These are phyloP conservation scores for Hirtodrosophila alboralis DNA, from an alignment of 2,888 invertebrate genomes.

Conservation along the genomic window DNA sequence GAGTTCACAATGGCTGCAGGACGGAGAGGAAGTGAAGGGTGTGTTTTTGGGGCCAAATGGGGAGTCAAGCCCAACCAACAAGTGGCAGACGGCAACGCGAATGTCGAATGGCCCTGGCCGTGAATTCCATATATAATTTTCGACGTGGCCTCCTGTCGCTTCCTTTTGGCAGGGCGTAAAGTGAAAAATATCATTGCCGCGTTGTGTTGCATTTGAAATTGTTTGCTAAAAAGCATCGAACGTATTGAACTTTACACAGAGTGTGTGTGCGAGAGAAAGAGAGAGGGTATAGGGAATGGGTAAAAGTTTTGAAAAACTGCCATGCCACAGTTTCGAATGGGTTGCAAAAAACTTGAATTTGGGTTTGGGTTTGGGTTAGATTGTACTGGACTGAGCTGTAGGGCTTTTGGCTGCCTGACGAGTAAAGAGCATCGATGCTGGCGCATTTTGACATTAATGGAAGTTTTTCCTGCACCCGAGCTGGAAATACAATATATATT, in stretches of 20 bases:
- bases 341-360: slow-evolving; percentile 6
- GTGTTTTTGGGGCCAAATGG: slow-evolving; percentile 4
- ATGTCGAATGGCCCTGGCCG: slow-evolving; percentile 65
- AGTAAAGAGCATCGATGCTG: slow-evolving; percentile 18
- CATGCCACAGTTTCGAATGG: slow-evolving; percentile 34
- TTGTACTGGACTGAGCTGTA: too few species aligned
- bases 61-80: slow-evolving; percentile 27
- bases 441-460: slow-evolving; percentile 60
- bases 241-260: slow-evolving; percentile 48
- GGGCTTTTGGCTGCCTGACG: slow-evolving; percentile 1
- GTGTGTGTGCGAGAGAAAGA: background rate
- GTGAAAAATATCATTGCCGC: slow-evolving; percentile 76
- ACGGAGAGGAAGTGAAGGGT: background rate
- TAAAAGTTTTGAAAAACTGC: slow-evolving; percentile 51
- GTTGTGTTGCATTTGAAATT: slow-evolving; percentile 69
- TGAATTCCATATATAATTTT: slow-evolving; percentile 77
- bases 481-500: slow-evolving; percentile 49
- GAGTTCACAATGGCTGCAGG: background rate
- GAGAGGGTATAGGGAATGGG: background rate
- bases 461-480: slow-evolving; percentile 20
- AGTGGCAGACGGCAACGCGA: slow-evolving; percentile 32
- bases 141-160: slow-evolving; percentile 35
- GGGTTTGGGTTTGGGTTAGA: slow-evolving; percentile 1
- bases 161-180: slow-evolving; percentile 40
- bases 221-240: slow-evolving; percentile 43